Evolutionary conservation across 2,888 invertebrate genomes (phyloP), one percentile per base, ranked within the genome.

Genomic region (Elaeidobius kamerunicus): DNA sequence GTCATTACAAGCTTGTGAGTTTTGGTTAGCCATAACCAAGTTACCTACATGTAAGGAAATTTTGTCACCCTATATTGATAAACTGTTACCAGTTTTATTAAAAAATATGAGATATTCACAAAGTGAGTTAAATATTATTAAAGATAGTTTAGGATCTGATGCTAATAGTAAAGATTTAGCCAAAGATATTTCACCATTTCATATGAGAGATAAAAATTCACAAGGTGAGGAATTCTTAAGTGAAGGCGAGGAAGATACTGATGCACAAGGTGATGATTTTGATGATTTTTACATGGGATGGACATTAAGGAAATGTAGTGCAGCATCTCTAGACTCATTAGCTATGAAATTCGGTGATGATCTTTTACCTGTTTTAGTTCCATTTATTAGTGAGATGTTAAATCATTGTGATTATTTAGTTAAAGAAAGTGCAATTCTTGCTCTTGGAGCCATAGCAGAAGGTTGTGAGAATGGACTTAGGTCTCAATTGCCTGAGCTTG

Each of bases 251-350:
- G 60, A 59, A 17, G 55, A 61, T 18, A 48, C 48, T 20, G 65
- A 63, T 12, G 61, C 55, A 14, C 58, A 60, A 35, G 60, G 56
- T 11, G 69, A 68, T 40, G 68, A 68, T 28, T 64, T 69, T 45
- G 69, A 70, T 47, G 72, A 59, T 66, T 82, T 68, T 28, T 70
- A 70, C 45, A 67, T 71, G 39, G 71, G 71, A 71, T 99, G 98
- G 98, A 99, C 97, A 76, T 79, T 99, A 63, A 84, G 96, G 66
- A 97, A 99, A 76, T 99, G 99, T 71, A 95, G 96, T 65, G 99
- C 99, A 0, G 98, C 99, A 19, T 97, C 97, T 0, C 78, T 99
- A 48, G 99, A 99, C 76, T 92, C 96, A 42, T 75, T 99, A 48
- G 95, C 99, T 32, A 91, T 94, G 72, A 95, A 98, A 47, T 99